Percentiles rank a stretch among this genome's conserved stretches.
phyloP scores from a whole-genome alignment of 1,140 invertebrate genomes.

The Ceratitis capitata region DNA sequence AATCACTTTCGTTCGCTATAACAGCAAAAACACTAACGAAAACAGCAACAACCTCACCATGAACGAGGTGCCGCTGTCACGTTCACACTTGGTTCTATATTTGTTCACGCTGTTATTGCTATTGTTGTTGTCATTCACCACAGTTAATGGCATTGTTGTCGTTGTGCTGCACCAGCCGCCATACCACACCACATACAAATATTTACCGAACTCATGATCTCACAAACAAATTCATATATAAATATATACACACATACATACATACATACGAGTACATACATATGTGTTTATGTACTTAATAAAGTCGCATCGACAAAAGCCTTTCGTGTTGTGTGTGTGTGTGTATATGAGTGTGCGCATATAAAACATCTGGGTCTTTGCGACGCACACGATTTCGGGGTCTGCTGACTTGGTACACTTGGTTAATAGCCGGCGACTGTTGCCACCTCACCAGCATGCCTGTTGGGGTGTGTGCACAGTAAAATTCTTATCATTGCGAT shows the following conservation, averaged over 20 bases:
- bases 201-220: background rate
- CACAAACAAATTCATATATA: background rate
- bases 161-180: background rate
- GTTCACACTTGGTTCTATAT: background rate
- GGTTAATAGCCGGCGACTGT: background rate
- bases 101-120: background rate
- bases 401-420: slow-evolving; percentile 10
- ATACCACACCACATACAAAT: no score
- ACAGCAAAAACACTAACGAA: background rate
- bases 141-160: background rate
- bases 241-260: no score
- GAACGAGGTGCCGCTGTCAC: background rate
- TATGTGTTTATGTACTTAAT: background rate
- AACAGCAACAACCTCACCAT: background rate
- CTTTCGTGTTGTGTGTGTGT: background rate
- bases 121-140: background rate
- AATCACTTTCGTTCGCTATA: slow-evolving; percentile 4
- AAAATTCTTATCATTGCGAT: slow-evolving; percentile 23
- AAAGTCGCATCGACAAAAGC: background rate
- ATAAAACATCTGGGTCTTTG: slow-evolving; percentile 11
- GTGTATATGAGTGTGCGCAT: background rate
- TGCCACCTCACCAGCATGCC: background rate
- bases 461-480: background rate
- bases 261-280: background rate
- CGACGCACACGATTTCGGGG: background rate